Evolutionary conservation across 2,797 vertebrate species (phyloP), one percentile per base, ranked within the genome.

Genomic region (Premnoplex brunnescens): DNA sequence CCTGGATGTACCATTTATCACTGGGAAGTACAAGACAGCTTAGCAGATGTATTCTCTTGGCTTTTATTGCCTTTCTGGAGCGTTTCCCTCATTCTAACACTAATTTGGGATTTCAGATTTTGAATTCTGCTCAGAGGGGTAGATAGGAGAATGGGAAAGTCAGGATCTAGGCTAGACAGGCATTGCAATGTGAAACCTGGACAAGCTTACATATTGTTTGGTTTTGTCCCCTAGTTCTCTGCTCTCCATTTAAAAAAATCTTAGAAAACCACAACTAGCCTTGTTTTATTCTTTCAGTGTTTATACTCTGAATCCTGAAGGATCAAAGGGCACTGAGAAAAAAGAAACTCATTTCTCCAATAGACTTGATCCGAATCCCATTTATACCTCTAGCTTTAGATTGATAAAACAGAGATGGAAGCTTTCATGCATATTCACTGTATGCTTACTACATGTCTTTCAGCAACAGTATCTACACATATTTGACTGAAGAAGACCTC

Each of bases 121-220:
- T 81, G 36, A 14, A 58, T 85, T 81, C 43, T 74, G 28, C 32
- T 60, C 52, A 17, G 6, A 62, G 4, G 17, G 3, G 5, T 37
- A 27, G n/a, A 26, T 13, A 67, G 37, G 15, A 41, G 10, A 26
- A 54, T 2, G 2, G 2, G 4, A 75, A 85, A 28, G 28, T 52
- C 46, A 89, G 12, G 46, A 46, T 2, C 7, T 58, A 28, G 39
- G 26, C 41, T 78, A 79, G 49, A 67, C 32, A 71, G 48, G 8
- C 23, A 30, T 46, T 71, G 32, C 15, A 71, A 62, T 18, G 9
- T 22, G 18, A 30, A 88, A 54, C 27, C 39, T 54, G 39, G 30
- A 79, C 6, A 22, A 83, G 12, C 4, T 48, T 63, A 48, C 0
- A 0, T 64, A n/a, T 20, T 24, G 3, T 27, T 73, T 78, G 44